Evolutionary conservation across 2,797 vertebrate species (phyloP).

Genomic region (Phalanger gymnotis): DNA sequence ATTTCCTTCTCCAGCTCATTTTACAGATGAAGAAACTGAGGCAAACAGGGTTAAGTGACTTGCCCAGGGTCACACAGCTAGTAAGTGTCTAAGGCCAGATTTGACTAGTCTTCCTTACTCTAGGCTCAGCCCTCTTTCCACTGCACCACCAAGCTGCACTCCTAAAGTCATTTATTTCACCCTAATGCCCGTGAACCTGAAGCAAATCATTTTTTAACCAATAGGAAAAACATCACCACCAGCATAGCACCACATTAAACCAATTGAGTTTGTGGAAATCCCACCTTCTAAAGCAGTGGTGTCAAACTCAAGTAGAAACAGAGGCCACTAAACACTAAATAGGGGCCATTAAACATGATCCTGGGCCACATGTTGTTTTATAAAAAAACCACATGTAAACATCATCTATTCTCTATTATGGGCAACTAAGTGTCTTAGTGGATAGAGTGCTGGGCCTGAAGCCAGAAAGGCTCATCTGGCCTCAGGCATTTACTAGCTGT

Average conservation of each 20-base stretch:
- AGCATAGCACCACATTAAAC: not conserved
- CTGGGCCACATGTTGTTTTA: not conserved
- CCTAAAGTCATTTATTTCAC: not conserved
- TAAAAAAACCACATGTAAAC: not conserved
- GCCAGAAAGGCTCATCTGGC: not conserved
- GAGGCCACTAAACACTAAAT: no score
- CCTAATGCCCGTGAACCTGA: not conserved
- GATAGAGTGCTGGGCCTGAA: not conserved
- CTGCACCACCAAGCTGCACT: not conserved
- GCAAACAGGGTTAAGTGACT: constrained; percentile 28
- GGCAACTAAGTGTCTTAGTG: not conserved
- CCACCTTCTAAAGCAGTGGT: not conserved
- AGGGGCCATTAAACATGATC: not conserved
- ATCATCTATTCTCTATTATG: not conserved
- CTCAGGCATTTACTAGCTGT: not conserved
- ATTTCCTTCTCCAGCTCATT: not conserved
- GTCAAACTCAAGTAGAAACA: not conserved
- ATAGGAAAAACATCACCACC: not conserved
- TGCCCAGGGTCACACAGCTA: not conserved
- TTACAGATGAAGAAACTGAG: not conserved
- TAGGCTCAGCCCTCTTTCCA: not conserved
- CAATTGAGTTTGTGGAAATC: not conserved
- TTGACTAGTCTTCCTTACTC: not conserved
- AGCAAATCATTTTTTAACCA: not conserved
- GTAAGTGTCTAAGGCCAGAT: not conserved